phyloP scores from a whole-genome alignment of 2,797 vertebrate genomes.

The Cuculus canorus region DNA sequence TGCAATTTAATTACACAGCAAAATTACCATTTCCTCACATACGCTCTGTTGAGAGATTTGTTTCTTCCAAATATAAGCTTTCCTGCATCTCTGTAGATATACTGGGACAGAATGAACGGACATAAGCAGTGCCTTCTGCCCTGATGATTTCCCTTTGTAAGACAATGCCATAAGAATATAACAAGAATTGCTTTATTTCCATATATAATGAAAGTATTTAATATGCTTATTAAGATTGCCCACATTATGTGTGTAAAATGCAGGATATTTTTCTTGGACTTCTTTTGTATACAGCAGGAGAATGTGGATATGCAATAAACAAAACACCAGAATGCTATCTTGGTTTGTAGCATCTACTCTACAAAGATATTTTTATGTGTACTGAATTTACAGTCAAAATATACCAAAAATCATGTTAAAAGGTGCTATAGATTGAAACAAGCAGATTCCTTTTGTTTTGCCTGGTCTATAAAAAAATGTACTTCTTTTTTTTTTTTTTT shows the following conservation, averaged over 20 bases:
- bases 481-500: background rate
- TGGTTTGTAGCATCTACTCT: background rate
- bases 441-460: background rate
- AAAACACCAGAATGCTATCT: background rate
- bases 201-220: background rate
- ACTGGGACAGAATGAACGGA: background rate
- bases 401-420: background rate
- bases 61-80: slow-evolving; percentile 64
- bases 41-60: slow-evolving; percentile 41
- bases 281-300: background rate
- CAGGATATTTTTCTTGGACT: background rate
- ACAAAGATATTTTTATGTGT: background rate
- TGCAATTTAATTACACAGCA: slow-evolving; percentile 74
- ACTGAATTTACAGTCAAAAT: background rate
- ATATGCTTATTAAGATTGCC: background rate
- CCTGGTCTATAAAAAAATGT: background rate
- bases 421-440: background rate
- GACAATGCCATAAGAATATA: background rate
- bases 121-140: background rate
- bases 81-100: slow-evolving; percentile 32
- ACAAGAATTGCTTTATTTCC: background rate
- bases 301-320: background rate
- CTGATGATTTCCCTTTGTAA: background rate
- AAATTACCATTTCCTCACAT: slow-evolving; percentile 64
- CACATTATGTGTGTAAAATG: background rate